These are phyloP conservation scores for Octomys mimax DNA, from an alignment of 2,797 vertebrate species.

Conservation along the genomic window DNA sequence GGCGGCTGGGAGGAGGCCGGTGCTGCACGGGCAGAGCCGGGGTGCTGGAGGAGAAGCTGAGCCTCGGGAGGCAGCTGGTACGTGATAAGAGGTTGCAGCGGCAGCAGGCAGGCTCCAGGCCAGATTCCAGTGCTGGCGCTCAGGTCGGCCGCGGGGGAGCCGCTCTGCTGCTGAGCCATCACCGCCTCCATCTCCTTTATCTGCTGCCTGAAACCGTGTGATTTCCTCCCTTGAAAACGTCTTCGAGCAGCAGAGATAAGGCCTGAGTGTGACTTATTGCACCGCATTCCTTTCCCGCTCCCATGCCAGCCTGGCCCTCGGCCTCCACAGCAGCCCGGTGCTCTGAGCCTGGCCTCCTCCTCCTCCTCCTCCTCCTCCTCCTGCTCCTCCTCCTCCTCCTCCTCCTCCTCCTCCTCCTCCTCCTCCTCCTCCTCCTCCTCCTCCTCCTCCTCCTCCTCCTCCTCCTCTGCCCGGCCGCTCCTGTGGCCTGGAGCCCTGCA, in stretches of 20 bases:
- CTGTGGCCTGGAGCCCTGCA: slow-evolving; percentile 6
- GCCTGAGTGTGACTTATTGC: slow-evolving; percentile 87
- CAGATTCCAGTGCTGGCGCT: slow-evolving; percentile 69
- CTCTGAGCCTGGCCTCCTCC: not conserved
- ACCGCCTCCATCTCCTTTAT: slow-evolving; percentile 81
- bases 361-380: too few species aligned
- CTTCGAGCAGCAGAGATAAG: slow-evolving; percentile 88
- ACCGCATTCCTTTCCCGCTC: slow-evolving; percentile 79
- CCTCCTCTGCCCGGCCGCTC: not conserved
- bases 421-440: not conserved
- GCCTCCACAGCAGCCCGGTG: slow-evolving; percentile 64
- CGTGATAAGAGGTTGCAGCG: not conserved
- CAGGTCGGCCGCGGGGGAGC: slow-evolving; percentile 73
- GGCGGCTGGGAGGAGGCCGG: not conserved
- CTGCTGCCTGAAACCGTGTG: slow-evolving; percentile 81
- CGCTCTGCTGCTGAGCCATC: slow-evolving; percentile 58
- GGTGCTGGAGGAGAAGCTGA: not conserved
- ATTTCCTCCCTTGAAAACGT: slow-evolving; percentile 89
- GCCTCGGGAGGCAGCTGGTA: not conserved
- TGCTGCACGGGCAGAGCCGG: not conserved
- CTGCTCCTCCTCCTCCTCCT: not conserved
- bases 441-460: too few species aligned
- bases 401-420: not conserved
- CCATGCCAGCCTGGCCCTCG: slow-evolving; percentile 79
- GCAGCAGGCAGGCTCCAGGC: not conserved